Evolutionary conservation across 2,797 vertebrate species (phyloP).

Genomic region (Peromyscus eremicus): DNA sequence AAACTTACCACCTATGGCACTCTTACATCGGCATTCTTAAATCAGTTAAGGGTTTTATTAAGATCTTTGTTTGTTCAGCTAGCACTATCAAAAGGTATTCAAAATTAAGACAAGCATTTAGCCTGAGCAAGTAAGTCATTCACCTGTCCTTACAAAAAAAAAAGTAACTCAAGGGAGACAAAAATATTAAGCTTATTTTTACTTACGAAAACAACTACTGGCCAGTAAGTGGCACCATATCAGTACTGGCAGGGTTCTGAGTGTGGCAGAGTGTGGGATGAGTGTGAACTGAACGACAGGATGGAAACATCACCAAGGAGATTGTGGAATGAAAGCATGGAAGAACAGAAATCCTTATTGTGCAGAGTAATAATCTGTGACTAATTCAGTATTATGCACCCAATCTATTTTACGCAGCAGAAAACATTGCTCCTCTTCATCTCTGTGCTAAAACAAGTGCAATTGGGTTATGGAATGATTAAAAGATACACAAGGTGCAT

Average conservation of each 20-base stretch:
- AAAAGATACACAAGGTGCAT: neutral
- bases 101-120: neutral
- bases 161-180: neutral
- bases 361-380: neutral
- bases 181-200: neutral
- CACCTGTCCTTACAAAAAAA: neutral
- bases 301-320: neutral
- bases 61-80: neutral
- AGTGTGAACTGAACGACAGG: neutral
- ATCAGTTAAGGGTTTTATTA: neutral
- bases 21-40: neutral
- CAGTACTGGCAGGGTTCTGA: neutral
- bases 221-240: neutral
- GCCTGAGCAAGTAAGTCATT: neutral
- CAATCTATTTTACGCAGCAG: constrained; percentile 39
- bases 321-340: neutral
- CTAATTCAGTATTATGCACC: constrained; percentile 17
- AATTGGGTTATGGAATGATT: neutral
- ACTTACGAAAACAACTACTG: neutral
- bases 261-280: neutral
- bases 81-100: neutral
- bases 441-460: constrained; percentile 6
- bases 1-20: constrained; percentile 1
- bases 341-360: neutral
- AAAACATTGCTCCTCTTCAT: neutral